Conservation (phyloP, 1,140 invertebrate genomes). For the Zaprionus ornatus region DNA sequence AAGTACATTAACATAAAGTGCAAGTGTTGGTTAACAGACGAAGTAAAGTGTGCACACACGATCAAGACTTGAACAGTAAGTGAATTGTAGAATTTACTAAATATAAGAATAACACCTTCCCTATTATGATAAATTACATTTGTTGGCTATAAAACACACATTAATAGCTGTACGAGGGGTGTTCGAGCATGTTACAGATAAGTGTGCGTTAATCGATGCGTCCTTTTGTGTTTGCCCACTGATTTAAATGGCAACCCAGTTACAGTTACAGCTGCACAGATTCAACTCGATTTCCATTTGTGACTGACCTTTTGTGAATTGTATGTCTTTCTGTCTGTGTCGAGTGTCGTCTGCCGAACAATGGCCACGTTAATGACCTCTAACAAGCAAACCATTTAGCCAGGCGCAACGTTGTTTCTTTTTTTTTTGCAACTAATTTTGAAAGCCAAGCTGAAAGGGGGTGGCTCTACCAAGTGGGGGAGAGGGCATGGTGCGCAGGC, state of each 20-base stretch:
- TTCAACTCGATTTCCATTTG: conserved; percentile 9
- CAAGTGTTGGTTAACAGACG: too few species aligned
- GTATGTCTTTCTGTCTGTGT: background rate
- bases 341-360: conserved; percentile 49
- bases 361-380: conserved; percentile 77
- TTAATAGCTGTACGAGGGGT: background rate
- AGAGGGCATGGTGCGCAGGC: background rate
- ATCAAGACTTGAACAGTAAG: too few species aligned
- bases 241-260: conserved; percentile 59
- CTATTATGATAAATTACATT: too few species aligned
- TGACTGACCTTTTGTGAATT: conserved; percentile 66
- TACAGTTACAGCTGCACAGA: background rate
- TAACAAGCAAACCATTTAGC: conserved; percentile 77
- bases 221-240: conserved; percentile 65
- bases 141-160: too few species aligned
- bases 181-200: background rate
- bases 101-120: too few species aligned
- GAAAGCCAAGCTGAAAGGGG: conserved; percentile 7
- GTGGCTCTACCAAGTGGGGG: background rate
- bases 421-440: conserved; percentile 65
- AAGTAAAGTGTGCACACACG: too few species aligned
- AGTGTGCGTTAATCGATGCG: background rate
- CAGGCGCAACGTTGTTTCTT: conserved; percentile 23
- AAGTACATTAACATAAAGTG: too few species aligned
- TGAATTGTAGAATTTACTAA: too few species aligned